A percentile compares a stretch with the other conserved stretches of the same genome.
Evolutionary conservation across 2,888 invertebrate genomes (phyloP).

Genomic region (Saturnia japonica): DNA sequence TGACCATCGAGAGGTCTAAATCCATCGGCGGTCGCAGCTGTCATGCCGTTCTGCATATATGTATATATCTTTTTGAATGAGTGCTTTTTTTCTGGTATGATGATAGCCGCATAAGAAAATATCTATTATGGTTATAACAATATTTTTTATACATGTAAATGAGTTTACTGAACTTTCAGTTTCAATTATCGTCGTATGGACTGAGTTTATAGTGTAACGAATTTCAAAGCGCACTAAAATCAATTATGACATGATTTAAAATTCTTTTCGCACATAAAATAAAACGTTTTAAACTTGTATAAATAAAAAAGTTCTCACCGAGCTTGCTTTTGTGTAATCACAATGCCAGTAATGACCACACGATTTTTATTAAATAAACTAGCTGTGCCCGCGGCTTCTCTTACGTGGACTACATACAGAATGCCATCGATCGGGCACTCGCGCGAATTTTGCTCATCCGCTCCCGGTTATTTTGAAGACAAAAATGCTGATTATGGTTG

Average conservation of each 20-base stretch:
- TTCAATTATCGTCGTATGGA: neutral
- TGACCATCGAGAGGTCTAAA: too few species aligned
- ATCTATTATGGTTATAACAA: neutral
- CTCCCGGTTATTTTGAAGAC: too few species aligned
- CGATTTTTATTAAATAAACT: slow-evolving; percentile 11
- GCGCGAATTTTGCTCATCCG: too few species aligned
- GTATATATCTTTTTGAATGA: too few species aligned
- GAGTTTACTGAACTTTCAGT: slow-evolving; percentile 9
- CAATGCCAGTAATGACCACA: slow-evolving; percentile 5
- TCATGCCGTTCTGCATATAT: too few species aligned
- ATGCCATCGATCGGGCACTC: too few species aligned
- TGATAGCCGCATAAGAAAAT: too few species aligned
- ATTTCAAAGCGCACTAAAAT: slow-evolving; percentile 12
- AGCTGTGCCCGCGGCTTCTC: too few species aligned
- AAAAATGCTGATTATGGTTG: too few species aligned
- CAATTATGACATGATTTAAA: slow-evolving; percentile 11
- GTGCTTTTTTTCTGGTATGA: too few species aligned
- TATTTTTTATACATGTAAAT: neutral
- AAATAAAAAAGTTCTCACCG: neutral
- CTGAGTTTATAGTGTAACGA: slow-evolving; percentile 2
- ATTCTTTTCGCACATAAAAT: slow-evolving; percentile 13
- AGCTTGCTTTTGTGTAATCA: slow-evolving; percentile 7
- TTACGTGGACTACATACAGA: too few species aligned
- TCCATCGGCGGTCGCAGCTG: too few species aligned
- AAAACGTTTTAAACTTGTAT: neutral